Conservation (phyloP, 1,140 invertebrate genomes). For the Drosophila pectinifera region DNA sequence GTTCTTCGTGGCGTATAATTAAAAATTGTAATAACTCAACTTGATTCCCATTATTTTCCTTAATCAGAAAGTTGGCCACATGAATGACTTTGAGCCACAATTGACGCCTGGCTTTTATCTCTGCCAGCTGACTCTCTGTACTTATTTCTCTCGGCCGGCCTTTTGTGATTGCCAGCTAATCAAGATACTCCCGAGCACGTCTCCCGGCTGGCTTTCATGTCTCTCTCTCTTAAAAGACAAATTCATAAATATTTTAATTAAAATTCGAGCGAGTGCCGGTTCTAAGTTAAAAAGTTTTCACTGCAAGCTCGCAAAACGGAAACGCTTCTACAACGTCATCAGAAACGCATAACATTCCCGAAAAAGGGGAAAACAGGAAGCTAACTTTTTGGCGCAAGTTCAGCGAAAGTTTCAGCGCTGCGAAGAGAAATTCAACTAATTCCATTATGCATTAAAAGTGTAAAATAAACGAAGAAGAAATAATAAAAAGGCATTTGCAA, state of each 20-base stretch:
- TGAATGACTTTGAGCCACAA: conserved; percentile 48
- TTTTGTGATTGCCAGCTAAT: conserved; percentile 45
- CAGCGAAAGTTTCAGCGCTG: conserved; percentile 68
- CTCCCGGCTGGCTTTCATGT: conserved; percentile 32
- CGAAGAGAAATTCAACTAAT: conserved; percentile 76
- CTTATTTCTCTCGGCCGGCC: conserved; percentile 13
- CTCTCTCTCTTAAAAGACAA: conserved; percentile 43
- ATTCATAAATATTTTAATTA: conserved; percentile 81
- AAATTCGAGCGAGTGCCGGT: conserved; percentile 71
- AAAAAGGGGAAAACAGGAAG: conserved; percentile 52
- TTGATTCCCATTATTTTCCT: conserved; percentile 57
- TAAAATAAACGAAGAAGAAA: conserved; percentile 10
- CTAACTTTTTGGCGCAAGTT: conserved; percentile 72
- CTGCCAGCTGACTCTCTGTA: conserved; percentile 32
- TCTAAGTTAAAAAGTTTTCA: conserved; percentile 67
- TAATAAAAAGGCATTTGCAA: conserved; percentile 50
- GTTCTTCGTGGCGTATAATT: conserved; percentile 42
- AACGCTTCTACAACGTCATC: conserved; percentile 67
- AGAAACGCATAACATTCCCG: conserved; percentile 70
- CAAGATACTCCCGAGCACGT: conserved; percentile 48
- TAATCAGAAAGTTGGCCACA: conserved; percentile 59
- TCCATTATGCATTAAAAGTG: conserved; percentile 70
- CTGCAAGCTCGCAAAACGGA: conserved; percentile 62
- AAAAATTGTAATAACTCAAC: conserved; percentile 46
- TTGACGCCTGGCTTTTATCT: conserved; percentile 39